Base-by-base conservation (phyloP, 1,140 invertebrate species). In the Pachypeltis micranthus region DNA sequence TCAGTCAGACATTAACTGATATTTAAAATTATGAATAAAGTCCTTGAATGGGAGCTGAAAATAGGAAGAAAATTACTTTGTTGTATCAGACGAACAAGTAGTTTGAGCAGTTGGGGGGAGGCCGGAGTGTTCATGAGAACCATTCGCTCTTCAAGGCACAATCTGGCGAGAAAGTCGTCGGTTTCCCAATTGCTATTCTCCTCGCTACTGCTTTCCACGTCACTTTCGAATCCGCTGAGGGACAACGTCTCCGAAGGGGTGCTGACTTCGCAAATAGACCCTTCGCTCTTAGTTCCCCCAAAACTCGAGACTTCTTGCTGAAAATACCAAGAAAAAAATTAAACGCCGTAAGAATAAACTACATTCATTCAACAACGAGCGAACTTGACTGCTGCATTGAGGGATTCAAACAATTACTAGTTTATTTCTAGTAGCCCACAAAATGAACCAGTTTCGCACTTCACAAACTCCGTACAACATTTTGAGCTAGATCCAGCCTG, bases 101-200 rank as follows among this genome's bases (percentile, higher is more conserved):
- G 76, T 69, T 84, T 82, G 31, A 92, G 78, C 72, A 93, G 91
- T 62, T 93, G 88, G 0, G 47, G 83, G 1, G 84, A 79, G 10
- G 86, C 85, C 14, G 85, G 85, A 65, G 88, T 80, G 47, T 51
- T 51, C 12, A 51, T 63, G 10, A 90, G 78, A 16, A 80, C 81
- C 7, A 76, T 78, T 25, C 82, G 77, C 71, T 88, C 85, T 44
- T 82, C 81, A 80, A 77, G 1, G 77, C 80, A 69, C 87, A 85
- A 21, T 81, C 79, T 58, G 80, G 39, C 76, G 19, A 87, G 72
- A 31, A 80, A 70, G 64, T 80, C 78, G 66, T 82, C 75, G 56
- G 54, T 62, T 27, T 23, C 24, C 26, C 47, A 26, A 19, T 44
- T 31, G 34, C 31, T 26, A 26, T 39, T 39, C 59, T 39, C 31